phyloP scores from a whole-genome alignment of 2,888 invertebrate genomes.

The Lysandra coridon region DNA sequence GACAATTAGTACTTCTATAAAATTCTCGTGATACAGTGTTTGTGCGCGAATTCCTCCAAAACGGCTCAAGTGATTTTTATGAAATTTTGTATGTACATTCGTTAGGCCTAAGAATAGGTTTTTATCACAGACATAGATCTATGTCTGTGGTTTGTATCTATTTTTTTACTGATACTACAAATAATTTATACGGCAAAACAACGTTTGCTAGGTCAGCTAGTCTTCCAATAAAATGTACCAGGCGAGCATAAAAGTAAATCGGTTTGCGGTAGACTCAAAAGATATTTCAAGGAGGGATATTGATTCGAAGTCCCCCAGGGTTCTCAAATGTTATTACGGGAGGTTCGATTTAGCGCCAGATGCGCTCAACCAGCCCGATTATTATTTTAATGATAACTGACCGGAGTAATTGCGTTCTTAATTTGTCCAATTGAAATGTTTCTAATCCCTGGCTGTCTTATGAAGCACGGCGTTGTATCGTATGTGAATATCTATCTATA shows the following conservation, averaged over 20 bases:
- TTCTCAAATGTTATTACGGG: slow-evolving; percentile 8
- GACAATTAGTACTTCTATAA: too few relatives aligned
- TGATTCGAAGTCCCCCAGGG: slow-evolving; percentile 18
- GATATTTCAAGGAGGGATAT: slow-evolving; percentile 19
- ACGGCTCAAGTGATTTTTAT: too few relatives aligned
- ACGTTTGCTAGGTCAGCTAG: background rate
- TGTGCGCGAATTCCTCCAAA: too few relatives aligned
- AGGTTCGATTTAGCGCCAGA: slow-evolving; percentile 26
- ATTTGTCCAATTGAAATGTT: background rate
- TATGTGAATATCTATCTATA: too few relatives aligned
- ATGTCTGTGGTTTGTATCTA: too few relatives aligned
- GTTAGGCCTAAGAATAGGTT: too few relatives aligned
- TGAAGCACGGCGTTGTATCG: too few relatives aligned
- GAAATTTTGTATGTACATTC: too few relatives aligned
- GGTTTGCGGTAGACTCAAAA: slow-evolving; percentile 23
- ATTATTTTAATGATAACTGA: slow-evolving; percentile 15
- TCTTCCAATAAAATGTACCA: slow-evolving; percentile 3
- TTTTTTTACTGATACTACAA: too few relatives aligned
- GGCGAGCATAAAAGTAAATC: slow-evolving; percentile 12
- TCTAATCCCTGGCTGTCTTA: background rate
- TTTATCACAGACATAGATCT: too few relatives aligned
- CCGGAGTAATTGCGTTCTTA: slow-evolving; percentile 21
- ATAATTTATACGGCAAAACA: too few relatives aligned
- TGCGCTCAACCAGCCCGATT: slow-evolving; percentile 15
- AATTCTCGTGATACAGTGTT: too few relatives aligned